Evolutionary conservation across 1,140 invertebrate genomes (phyloP).

Genomic region (Tribolium madens): DNA sequence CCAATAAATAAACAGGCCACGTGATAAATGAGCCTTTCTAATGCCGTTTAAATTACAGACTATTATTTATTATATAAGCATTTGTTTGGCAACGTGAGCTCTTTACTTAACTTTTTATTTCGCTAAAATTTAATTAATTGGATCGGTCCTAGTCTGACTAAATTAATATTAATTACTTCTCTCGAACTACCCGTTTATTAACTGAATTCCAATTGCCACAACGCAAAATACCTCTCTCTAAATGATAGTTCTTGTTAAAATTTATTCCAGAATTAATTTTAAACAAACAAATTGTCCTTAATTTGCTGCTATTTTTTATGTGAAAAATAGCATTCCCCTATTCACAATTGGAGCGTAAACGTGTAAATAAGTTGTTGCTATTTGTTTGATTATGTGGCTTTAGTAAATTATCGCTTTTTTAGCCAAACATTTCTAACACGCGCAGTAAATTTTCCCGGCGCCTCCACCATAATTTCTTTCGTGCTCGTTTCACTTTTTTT

Average conservation of each 20-base stretch:
- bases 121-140: conserved; percentile 37
- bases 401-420: conserved; percentile 21
- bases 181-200: background rate
- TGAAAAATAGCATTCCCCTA: background rate
- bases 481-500: conserved; percentile 10
- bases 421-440: conserved; percentile 16
- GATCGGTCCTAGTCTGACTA: conserved; percentile 26
- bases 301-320: conserved; percentile 19
- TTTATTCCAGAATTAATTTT: background rate
- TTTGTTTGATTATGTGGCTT: conserved; percentile 24
- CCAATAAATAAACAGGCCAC: conserved; percentile 47
- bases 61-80: conserved; percentile 49
- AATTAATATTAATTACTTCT: conserved; percentile 41
- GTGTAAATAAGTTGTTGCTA: conserved; percentile 12
- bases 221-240: background rate
- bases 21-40: conserved; percentile 47
- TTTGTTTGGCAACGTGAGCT: conserved; percentile 38
- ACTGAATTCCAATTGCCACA: background rate
- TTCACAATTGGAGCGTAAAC: conserved; percentile 1
- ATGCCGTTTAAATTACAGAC: conserved; percentile 47
- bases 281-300: background rate
- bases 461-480: conserved; percentile 23
- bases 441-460: background rate
- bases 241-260: background rate
- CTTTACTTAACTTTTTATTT: conserved; percentile 30